A percentile compares a stretch with the other conserved stretches of the same genome.
These are phyloP conservation scores for Phaethornis superciliosus DNA, from an alignment of 2,113 vertebrate species.

Conservation along the genomic window DNA sequence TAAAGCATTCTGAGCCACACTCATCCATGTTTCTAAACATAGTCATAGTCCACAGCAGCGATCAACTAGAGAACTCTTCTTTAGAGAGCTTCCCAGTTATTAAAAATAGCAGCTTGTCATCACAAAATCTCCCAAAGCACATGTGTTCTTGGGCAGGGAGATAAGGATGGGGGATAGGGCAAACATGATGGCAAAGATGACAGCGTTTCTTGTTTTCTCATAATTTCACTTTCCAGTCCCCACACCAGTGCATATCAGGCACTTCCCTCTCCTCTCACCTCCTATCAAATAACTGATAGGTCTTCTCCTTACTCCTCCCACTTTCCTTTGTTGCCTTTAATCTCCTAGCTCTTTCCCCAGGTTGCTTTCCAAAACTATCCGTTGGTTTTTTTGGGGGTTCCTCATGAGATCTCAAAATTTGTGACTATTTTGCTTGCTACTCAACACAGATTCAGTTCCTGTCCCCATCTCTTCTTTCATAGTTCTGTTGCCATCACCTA, in stretches of 20 bases:
- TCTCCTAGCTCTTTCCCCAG: background rate
- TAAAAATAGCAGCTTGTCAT: background rate
- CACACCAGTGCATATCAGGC: background rate
- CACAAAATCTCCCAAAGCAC: background rate
- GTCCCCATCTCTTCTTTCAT: background rate
- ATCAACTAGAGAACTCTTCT: background rate
- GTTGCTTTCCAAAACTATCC: background rate
- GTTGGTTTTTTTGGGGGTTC: background rate
- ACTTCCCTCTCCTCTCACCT: background rate
- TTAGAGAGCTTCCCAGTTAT: background rate
- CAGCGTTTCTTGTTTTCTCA: background rate
- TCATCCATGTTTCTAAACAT: background rate
- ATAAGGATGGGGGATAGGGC: background rate
- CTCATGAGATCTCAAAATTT: background rate
- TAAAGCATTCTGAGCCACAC: background rate
- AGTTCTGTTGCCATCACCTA: background rate
- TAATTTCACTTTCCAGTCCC: background rate
- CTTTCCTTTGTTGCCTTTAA: background rate
- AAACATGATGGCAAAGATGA: rapidly evolving
- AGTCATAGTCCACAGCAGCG: background rate
- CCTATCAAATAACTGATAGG: background rate
- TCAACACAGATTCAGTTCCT: background rate
- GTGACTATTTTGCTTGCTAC: background rate
- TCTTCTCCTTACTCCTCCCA: background rate
- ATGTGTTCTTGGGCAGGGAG: rapidly evolving